Evolutionary conservation across 1,140 invertebrate genomes (phyloP), one percentile per base, ranked within the genome.

Genomic region (Drosophila subobscura): DNA sequence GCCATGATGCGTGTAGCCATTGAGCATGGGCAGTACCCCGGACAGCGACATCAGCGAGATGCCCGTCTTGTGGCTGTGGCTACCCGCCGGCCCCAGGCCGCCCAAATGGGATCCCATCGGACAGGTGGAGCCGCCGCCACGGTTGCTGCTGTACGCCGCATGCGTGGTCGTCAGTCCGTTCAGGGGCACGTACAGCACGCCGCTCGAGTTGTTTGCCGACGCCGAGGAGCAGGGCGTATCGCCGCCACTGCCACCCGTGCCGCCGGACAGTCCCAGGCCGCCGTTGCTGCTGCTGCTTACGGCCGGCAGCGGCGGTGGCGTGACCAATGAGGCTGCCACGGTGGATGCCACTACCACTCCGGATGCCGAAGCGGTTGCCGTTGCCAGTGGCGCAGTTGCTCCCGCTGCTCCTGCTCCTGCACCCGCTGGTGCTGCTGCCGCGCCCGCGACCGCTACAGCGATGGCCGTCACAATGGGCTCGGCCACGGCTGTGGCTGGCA

Each of bases 101-200:
- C 65, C 52, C 0, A 64, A 25, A 41, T 58, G 79, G 37, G 33
- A 12, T 1, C 77, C 81, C 65, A 84, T 29, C 14, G 74, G 25
- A 8, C 61, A 67, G 2, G 57, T 42, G 14, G 50, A 45, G 0
- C 57, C 55, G 14, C 57, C 58, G n/a, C 80, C 58, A 22, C 61
- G 42, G 42, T 86, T 86, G 78, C 81, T 86, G 54, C 81, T 86
- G 42, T 86, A 86, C 7, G 80, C 80, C 0, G 81, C 77, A 71
- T 85, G 77, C 2, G 79, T 72, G 12, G 75, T 71, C 16, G 68
- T 85, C 10, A 86, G n/a, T 0, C 81, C 81, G 37, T 86, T 86
- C 0, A 81, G 46, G 0, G 81, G 81, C 49, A 88, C 73, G 25
- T 86, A 86, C 3, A 86, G 50, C 0, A 86, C 83, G 4, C 71